A percentile compares a stretch with the other conserved stretches of the same genome.
phyloP scores from a whole-genome alignment of 2,888 invertebrate genomes.

The Sabatieria punctata region DNA sequence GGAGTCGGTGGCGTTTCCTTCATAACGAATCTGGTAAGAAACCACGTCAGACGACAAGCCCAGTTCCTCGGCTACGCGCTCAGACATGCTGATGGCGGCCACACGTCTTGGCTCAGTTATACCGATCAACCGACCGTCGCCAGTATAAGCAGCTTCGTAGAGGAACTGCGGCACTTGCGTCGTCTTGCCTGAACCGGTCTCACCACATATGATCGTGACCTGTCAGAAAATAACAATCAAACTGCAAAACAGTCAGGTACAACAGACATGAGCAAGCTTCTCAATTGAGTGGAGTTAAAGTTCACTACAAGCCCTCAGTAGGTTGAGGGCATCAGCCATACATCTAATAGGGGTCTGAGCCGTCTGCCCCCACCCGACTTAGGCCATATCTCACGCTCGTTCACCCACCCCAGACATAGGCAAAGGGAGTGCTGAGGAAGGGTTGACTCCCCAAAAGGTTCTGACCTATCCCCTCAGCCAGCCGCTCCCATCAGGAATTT shows the following conservation, averaged over 20 bases:
- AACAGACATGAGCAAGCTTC: too few relatives aligned
- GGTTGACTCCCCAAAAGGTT: too few relatives aligned
- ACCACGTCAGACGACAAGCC: slow-evolving; percentile 54
- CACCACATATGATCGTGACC: slow-evolving; percentile 60
- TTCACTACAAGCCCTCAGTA: too few relatives aligned
- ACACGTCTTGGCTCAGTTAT: slow-evolving; percentile 94
- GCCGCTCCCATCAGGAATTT: too few relatives aligned
- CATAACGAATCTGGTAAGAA: slow-evolving; percentile 68
- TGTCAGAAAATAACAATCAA: slow-evolving; percentile 18
- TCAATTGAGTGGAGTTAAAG: neutral
- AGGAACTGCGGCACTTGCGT: slow-evolving; percentile 97
- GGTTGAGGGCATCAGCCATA: too few relatives aligned
- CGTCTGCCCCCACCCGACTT: too few relatives aligned
- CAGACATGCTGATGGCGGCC: slow-evolving; percentile 90
- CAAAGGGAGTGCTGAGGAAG: too few relatives aligned
- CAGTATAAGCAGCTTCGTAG: slow-evolving; percentile 83
- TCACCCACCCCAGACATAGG: too few relatives aligned
- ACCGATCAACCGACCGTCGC: slow-evolving; percentile 54
- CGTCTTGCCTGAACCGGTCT: slow-evolving; percentile 92
- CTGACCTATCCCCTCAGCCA: too few relatives aligned
- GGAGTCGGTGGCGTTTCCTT: slow-evolving; percentile 62
- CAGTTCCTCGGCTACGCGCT: slow-evolving; percentile 74
- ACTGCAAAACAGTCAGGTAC: neutral
- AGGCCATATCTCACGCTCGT: too few relatives aligned
- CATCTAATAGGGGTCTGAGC: neutral